Conservation (phyloP, 2,797 vertebrate species). For the Sebastes trivittatus region DNA sequence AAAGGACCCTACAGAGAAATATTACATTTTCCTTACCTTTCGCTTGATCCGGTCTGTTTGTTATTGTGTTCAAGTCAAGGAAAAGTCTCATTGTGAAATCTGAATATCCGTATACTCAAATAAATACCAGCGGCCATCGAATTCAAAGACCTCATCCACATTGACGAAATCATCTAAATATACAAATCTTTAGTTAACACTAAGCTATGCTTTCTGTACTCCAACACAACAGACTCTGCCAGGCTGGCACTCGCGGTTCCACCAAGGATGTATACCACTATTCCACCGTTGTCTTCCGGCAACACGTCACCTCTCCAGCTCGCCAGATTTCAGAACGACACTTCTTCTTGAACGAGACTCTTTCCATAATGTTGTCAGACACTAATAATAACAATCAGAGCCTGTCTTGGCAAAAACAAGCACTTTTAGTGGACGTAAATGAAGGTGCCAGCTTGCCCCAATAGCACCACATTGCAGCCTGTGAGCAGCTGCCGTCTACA, state of each 20-base stretch:
- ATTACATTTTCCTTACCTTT: rapidly evolving
- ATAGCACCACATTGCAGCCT: not conserved
- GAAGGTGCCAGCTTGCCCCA: not conserved
- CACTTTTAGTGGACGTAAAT: not conserved
- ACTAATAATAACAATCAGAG: not conserved
- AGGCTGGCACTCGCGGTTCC: not conserved
- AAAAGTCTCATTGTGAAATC: not conserved
- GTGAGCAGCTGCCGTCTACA: not conserved
- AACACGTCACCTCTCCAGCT: not conserved
- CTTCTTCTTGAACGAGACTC: not conserved
- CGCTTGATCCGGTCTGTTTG: not conserved
- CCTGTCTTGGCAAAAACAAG: not conserved
- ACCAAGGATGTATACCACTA: not conserved
- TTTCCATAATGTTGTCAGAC: not conserved
- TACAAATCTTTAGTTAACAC: too few relatives aligned
- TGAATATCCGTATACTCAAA: not conserved
- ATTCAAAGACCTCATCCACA: too few relatives aligned
- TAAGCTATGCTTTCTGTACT: too few relatives aligned
- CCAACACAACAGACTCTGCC: not conserved
- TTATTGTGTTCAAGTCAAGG: too few relatives aligned
- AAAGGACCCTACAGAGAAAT: not conserved
- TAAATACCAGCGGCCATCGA: too few relatives aligned
- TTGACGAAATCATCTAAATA: too few relatives aligned
- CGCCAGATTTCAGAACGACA: not conserved
- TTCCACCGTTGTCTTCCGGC: not conserved